Conservation (phyloP, 2,888 invertebrate species). For the Druceiella hillmani region DNA sequence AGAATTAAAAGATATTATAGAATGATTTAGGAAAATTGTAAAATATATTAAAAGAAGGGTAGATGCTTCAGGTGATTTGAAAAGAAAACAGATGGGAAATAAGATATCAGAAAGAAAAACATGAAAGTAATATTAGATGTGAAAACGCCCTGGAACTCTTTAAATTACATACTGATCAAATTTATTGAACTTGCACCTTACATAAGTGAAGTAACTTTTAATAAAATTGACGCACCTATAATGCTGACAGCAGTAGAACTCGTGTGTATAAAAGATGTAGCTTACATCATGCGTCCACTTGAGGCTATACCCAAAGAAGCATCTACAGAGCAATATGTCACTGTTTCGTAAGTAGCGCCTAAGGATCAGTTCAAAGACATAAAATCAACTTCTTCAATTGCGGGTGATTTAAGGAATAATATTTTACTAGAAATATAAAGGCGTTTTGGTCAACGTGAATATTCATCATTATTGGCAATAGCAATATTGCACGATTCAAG, state of each 20-base stretch:
- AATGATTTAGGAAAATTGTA: slow-evolving; percentile 5
- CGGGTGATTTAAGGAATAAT: slow-evolving; percentile 11
- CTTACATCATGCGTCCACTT: slow-evolving; percentile 6
- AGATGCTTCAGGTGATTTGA: slow-evolving; percentile 4
- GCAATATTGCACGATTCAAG: too few species aligned
- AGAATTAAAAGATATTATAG: slow-evolving; percentile 4
- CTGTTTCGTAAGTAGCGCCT: slow-evolving; percentile 8
- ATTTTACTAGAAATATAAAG: slow-evolving; percentile 11
- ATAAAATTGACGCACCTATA: slow-evolving; percentile 10
- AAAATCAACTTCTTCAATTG: slow-evolving; percentile 8
- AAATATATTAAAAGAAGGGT: slow-evolving; percentile 8
- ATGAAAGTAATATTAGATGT: too few species aligned
- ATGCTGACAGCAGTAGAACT: slow-evolving; percentile 13
- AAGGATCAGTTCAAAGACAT: slow-evolving; percentile 8
- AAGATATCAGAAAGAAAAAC: slow-evolving; percentile 7
- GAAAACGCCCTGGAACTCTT: slow-evolving; percentile 9
- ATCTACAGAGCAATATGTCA: slow-evolving; percentile 9
- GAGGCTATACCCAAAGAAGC: slow-evolving; percentile 9
- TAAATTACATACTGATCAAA: slow-evolving; percentile 5
- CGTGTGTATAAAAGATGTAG: slow-evolving; percentile 3
- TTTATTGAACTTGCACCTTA: slow-evolving; percentile 10
- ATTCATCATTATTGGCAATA: too few species aligned
- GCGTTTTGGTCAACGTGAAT: slow-evolving; percentile 8
- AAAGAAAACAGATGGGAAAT: slow-evolving; percentile 11
- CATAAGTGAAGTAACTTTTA: slow-evolving; percentile 10